Evolutionary conservation across 1,140 invertebrate genomes (phyloP), one percentile per base, ranked within the genome.

Genomic region (Drosophila chauvacae): DNA sequence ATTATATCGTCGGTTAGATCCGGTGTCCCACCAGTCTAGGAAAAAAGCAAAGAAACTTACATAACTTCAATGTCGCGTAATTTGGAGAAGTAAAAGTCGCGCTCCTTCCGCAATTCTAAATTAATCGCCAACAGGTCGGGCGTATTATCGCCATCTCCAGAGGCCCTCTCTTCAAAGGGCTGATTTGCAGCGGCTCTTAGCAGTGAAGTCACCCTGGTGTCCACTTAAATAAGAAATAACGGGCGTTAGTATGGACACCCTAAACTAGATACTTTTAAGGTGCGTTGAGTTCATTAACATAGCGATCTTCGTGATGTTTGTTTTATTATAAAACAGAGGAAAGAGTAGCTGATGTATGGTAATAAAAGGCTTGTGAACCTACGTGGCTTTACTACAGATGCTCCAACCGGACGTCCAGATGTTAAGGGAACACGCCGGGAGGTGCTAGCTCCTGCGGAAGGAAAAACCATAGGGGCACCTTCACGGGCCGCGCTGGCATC

Each of bases 31-130:
- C 13, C 13, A 9, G 33, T 37, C 20, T 7, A 37, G 20, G 33
- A 23, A 14, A 11, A 55, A 0, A 37, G 0, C 30, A 30, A 7
- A 2, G 26, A 4, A n/a, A 90, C 92, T 88, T 77, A 93, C 93
- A 99, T 95, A 57, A 99, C 96, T 95, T 99, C 98, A 93, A 99
- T 99, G 91, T 99, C 97, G 87, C 98, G 95, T 88, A 99, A 94
- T 94, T 99, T 99, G 61, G 97, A 97, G 94, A 99, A 99, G 93
- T 99, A 99, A 93, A 99, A 99, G 94, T 99, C 98, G 93, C 98
- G 94, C 93, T 99, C 99, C 87, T 99, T 98, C 92, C 99, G 98
- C 73, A 99, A 93, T 28, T 98, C 98, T 84, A 98, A 97, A 23
- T 98, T 94, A 61, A 97, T 98, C 80, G 98, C 97, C 90, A 96